Base-by-base conservation (phyloP, 2,113 vertebrate genomes). In the Steatornis caripensis region DNA sequence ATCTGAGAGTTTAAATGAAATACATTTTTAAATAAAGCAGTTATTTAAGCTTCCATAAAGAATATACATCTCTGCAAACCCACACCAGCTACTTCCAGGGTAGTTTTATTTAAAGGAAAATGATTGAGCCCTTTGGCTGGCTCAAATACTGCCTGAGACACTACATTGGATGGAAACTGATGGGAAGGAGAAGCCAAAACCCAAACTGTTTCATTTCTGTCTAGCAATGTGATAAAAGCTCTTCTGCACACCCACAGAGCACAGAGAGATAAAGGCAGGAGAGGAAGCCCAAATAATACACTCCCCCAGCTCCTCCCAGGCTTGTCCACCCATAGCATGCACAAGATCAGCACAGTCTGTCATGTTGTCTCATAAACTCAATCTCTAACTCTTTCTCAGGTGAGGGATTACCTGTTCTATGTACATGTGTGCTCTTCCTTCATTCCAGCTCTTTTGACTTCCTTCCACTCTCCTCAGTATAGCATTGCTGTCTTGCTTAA, bases 301-400 rank as follows among this genome's bases (percentile, higher is more conserved):
- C 15, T 91, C 12, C 3, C 9, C 8, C 8, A 26, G 8, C 12
- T 85, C 9, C 12, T 85, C 20, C 26, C 26, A 32, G n/a, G 37
- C 13, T 86, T 70, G 11, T 22, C 12, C 5, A 62, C 5, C 8
- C 5, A 7, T 23, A 15, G 7, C 1, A 0, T 8, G 14, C 16
- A 26, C 10, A 55, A 53, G 43, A 70, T 36, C 26, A 41, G 10
- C 0, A 0, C 15, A 23, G 11, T 26, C 23, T 79, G 8, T 21
- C 15, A 3, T 3, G 2, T 20, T 4, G 2, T 41, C 54, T 77
- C 26, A 36, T 62, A 61, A 72, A 21, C 6, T 71, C n/a, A 5
- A 14, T 54, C 68, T 84, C 27, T 26, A 66, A 27, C 12, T 14
- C 29, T 23, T 51, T 32, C 26, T 18, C n/a, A n/a, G 37, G 8